Base-by-base conservation (phyloP, 2,113 vertebrate genomes). In the Rafetus swinhoei region DNA sequence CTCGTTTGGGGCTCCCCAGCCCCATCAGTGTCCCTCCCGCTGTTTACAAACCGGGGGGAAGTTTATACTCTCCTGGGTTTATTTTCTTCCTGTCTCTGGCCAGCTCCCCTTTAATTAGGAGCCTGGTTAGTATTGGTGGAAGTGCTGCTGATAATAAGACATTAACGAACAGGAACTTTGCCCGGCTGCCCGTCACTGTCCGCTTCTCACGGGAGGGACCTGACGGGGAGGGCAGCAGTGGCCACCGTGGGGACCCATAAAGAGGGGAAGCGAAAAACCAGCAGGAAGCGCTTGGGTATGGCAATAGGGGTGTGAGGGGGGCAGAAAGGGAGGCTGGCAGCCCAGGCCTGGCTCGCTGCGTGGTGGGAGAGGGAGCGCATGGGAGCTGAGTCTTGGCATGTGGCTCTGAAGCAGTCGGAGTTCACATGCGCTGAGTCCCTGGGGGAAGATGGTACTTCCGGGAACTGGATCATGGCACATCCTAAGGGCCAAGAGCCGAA, bases 1-100 rank as follows among this genome's bases (percentile, higher is more conserved):
- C 79, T 50, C 25, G 12, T 76, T 45, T 50, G 74, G 74, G 74
- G 74, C 74, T 76, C 27, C 87, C 77, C 72, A 59, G 79, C 74
- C 39, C 81, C 22, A 29, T 57, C 81, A 39, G 80, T 84, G 83
- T 92, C 81, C 87, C 81, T 84, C 53, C 74, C 0, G 0, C 86
- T 94, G 90, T 82, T 88, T 92, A 27, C 55, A 55, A 1, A 3
- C 55, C 45, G 5, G 39, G 60, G 60, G 85, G 82, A 39, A 60
- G 14, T 88, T 97, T 55, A 81, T 86, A 53, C 56, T 69, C 35
- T 80, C 65, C 56, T 45, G 0, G 1, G 53, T 81, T 88, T 84
- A 76, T 91, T 92, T 54, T 85, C 81, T 92, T 91, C 95, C 94
- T 79, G 87, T 50, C 90, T 32, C 53, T 55, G 88, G 90, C 50